Base-by-base conservation (phyloP, 2,888 invertebrate species). In the Meliscaeva auricollis region DNA sequence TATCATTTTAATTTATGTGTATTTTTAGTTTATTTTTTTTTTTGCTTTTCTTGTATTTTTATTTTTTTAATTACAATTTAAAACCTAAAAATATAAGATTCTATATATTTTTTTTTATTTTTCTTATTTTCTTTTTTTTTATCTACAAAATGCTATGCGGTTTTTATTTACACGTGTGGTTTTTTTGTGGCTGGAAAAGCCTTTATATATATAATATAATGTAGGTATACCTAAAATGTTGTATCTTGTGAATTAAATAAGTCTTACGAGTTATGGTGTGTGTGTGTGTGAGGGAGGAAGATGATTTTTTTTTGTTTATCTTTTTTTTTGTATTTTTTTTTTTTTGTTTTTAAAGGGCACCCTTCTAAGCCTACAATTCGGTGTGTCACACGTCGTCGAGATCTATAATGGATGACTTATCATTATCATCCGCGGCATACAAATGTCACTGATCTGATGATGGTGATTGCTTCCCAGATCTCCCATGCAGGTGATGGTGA, bases 381-480 rank as follows among this genome's bases (percentile, higher is more conserved):
- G 87, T 89, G 89, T 91, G 92, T 92, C 92, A 92, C 91, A 91
- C 92, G 89, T 91, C 92, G 82, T 90, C 91, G 88, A 92, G 90
- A 88, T 92, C 91, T 87, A 91, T 92, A 78, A 91, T 91, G 79
- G 92, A 92, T 88, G 92, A 91, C 88, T 90, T 91, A 82, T 90
- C 91, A 44, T 90, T 89, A 66, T 90, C 89, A 52, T 89, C 90
- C 68, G 90, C 88, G 54, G 90, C 91, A 70, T 89, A 91, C 90
- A 91, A 91, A 89, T 92, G 92, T 92, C 92, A 92, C 92, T 92
- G 92, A 89, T 92, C 92, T 88, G 89, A 87, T 54, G 78, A 87
- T 78, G 88, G 87, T 35, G 89, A 89, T 22, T 89, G 88, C 81
- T 88, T 88, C 50, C 88, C 83, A 38, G 87, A 81, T 70, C 85